Percentiles rank a stretch among this genome's conserved stretches.
Conservation (phyloP, 2,888 invertebrate species). For the Gerris lacustris region DNA sequence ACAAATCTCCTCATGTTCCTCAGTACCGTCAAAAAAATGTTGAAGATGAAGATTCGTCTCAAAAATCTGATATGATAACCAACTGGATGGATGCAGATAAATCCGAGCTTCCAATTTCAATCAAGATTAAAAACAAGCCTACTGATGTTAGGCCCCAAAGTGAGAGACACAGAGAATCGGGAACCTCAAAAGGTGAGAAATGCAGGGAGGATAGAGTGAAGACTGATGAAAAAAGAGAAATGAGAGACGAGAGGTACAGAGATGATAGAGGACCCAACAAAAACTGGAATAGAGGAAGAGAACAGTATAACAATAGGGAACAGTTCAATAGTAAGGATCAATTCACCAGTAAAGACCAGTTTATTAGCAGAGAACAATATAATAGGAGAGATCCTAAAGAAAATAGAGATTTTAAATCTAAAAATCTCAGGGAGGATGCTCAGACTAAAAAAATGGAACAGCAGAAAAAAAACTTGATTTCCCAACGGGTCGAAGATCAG, state of each 20-base stretch:
- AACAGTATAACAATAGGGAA: constrained; percentile 12
- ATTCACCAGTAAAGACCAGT: neutral
- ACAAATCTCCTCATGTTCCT: neutral
- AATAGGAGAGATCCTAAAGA: constrained; percentile 6
- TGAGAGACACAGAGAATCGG: neutral
- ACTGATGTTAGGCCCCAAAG: neutral
- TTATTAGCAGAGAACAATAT: neutral
- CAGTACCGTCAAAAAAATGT: neutral
- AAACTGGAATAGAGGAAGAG: constrained; percentile 14
- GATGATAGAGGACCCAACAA: constrained; percentile 12
- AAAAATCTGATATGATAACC: neutral
- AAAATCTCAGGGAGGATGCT: constrained; percentile 18
- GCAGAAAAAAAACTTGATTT: too few relatives aligned
- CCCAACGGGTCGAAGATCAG: too few relatives aligned
- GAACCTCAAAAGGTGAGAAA: neutral
- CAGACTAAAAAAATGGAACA: neutral
- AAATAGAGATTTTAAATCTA: constrained; percentile 17
- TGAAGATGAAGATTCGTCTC: neutral
- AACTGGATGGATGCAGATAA: neutral
- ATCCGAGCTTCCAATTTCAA: neutral
- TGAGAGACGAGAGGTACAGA: neutral
- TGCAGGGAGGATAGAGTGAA: constrained; percentile 13
- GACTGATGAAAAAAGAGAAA: constrained; percentile 13
- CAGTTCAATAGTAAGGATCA: constrained; percentile 9
- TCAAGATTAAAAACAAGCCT: neutral